phyloP scores from a whole-genome alignment of 1,140 invertebrate species.

The Caenorhabditis latens region DNA sequence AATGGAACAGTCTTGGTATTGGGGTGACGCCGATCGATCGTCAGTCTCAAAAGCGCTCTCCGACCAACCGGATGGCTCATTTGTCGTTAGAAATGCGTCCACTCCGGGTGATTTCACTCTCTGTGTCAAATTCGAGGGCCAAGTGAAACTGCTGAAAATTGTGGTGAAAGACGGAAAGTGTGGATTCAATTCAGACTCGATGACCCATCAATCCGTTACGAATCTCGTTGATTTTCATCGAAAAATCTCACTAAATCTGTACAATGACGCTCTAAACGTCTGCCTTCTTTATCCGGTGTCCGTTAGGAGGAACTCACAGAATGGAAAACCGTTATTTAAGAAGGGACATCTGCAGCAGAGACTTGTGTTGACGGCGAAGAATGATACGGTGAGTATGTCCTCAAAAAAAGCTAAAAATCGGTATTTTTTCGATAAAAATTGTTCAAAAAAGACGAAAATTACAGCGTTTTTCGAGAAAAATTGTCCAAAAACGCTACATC shows the following conservation, averaged over 20 bases:
- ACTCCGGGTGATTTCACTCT: slow-evolving; percentile 10
- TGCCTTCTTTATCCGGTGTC: slow-evolving; percentile 2
- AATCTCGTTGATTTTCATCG: slow-evolving; percentile 13
- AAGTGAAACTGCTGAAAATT: slow-evolving; percentile 21
- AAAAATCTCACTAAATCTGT: slow-evolving; percentile 20
- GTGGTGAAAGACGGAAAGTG: slow-evolving; percentile 33
- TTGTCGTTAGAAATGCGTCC: slow-evolving; percentile 21
- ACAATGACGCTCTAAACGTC: slow-evolving; percentile 16
- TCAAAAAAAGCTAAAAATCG: background rate
- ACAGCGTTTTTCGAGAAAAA: too few species aligned
- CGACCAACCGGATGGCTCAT: slow-evolving; percentile 34
- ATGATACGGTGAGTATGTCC: background rate
- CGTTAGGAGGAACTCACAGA: background rate
- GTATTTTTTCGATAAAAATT: background rate
- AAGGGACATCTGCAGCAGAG: slow-evolving; percentile 9
- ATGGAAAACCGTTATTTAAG: slow-evolving; percentile 29
- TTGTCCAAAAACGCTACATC: too few species aligned
- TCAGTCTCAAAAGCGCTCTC: background rate
- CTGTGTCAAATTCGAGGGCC: background rate
- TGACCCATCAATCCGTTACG: slow-evolving; percentile 13
- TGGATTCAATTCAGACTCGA: slow-evolving; percentile 13
- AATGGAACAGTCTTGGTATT: slow-evolving; percentile 11
- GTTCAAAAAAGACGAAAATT: too few species aligned
- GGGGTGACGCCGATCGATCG: slow-evolving; percentile 28
- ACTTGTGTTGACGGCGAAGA: background rate